Conservation (phyloP, 2,113 vertebrate genomes). For the Ptilorrhoa leucosticta region DNA sequence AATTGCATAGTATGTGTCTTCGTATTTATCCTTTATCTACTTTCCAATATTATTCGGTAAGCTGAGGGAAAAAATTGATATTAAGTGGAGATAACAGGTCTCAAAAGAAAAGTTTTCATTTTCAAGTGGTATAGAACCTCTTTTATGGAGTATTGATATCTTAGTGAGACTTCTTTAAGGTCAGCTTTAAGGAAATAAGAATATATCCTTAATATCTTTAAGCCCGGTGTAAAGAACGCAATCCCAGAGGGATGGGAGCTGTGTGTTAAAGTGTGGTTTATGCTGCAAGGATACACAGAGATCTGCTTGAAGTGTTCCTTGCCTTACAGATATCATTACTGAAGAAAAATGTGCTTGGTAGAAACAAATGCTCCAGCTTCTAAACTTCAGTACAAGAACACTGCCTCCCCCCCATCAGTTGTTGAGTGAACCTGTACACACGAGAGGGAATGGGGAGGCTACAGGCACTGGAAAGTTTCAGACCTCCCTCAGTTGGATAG, state of each 20-base stretch:
- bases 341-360: not conserved
- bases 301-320: not conserved
- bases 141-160: not conserved
- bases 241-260: not conserved
- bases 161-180: not conserved
- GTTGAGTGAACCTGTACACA: not conserved
- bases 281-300: not conserved
- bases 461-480: not conserved
- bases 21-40: not conserved
- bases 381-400: not conserved
- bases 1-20: not conserved
- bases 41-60: not conserved
- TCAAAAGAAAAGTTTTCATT: conserved; percentile 3
- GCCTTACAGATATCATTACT: not conserved
- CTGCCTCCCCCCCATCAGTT: not conserved
- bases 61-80: not conserved
- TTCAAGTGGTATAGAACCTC: not conserved
- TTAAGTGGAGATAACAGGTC: not conserved
- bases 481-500: not conserved
- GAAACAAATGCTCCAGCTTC: not conserved
- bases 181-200: not conserved
- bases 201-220: not conserved
- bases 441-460: accelerated
- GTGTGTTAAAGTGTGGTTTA: not conserved
- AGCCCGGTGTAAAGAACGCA: not conserved